Evolutionary conservation across 2,888 invertebrate genomes (phyloP).

Genomic region (Cremastobaeus sp.): DNA sequence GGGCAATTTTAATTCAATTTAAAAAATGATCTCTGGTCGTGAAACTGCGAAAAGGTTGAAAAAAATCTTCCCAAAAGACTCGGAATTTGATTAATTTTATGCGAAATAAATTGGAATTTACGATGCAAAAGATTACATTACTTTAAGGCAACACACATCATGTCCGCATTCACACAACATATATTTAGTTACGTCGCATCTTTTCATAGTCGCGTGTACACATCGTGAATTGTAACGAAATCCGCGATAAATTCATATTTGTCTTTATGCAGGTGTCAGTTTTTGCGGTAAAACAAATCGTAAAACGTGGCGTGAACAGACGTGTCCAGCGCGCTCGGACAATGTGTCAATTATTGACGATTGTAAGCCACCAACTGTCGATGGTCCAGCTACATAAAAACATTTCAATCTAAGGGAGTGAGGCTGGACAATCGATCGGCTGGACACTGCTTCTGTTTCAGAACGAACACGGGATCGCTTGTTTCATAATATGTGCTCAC

Average conservation of each 20-base stretch:
- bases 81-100: too few species aligned
- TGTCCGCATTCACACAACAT: too few species aligned
- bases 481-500: slow-evolving; percentile 70
- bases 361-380: slow-evolving; percentile 75
- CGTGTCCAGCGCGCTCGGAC: slow-evolving; percentile 68
- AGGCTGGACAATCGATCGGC: slow-evolving; percentile 64
- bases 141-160: too few species aligned
- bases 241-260: slow-evolving; percentile 76
- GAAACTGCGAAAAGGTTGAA: too few species aligned
- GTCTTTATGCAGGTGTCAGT: slow-evolving; percentile 68
- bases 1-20: too few species aligned
- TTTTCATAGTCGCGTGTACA: slow-evolving; percentile 12
- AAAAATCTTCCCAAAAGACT: too few species aligned
- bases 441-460: slow-evolving; percentile 65
- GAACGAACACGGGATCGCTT: slow-evolving; percentile 62
- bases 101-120: too few species aligned
- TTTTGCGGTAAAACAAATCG: slow-evolving; percentile 74
- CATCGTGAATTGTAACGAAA: slow-evolving; percentile 67
- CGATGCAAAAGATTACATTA: too few species aligned
- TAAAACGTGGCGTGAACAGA: slow-evolving; percentile 68
- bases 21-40: too few species aligned
- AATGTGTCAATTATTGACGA: slow-evolving; percentile 76
- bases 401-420: slow-evolving; percentile 66
- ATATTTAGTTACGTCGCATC: too few species aligned
- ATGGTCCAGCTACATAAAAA: slow-evolving; percentile 68